Base-by-base conservation (phyloP, 2,888 invertebrate species). In the Hylaea fasciaria region DNA sequence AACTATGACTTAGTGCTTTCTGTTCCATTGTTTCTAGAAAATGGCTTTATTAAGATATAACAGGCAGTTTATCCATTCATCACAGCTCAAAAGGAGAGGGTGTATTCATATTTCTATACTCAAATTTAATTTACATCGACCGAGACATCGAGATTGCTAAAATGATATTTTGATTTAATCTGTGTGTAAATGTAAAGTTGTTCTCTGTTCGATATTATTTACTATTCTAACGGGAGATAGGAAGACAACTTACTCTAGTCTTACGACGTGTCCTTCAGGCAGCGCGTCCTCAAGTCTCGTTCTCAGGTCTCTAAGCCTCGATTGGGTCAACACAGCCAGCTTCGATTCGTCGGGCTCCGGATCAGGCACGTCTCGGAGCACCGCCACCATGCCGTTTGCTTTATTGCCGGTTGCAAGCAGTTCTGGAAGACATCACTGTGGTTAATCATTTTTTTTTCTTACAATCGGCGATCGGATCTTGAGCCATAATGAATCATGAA, bases 201-300 rank as follows among this genome's bases (percentile, higher is more conserved):
- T n/a, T n/a, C n/a, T n/a, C n/a, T n/a, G n/a, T n/a, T 22, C 22
- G n/a, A n/a, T n/a, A n/a, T n/a, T 22, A 22, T 22, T 22, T 22
- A n/a, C 22, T 22, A 22, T 11, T 37, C 1, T 37, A 37, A 10
- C 1, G 5, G 1, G n/a, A 2, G 12, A 44, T 44, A 44, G 9
- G 11, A 3, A n/a, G 8, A 13, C 8, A 59, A 89, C 92, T 91
- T 74, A 93, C 85, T 93, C 92, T 64, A 94, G 80, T 49, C 83
- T 86, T 57, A 94, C 87, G 49, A 94, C 74, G 71, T 94, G 93
- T 37, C 85, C 87, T 11, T 87, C 80, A 0, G 93, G 93, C 53
- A 94, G 74, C 4, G 76, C 70, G 0, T 86, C 83, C 74, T 89
- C 87, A 7, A 94, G 69, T 69, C 81, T 90, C 57, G 72, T 82